Conservation (phyloP, 2,113 vertebrate species). For the Hucho hucho region DNA sequence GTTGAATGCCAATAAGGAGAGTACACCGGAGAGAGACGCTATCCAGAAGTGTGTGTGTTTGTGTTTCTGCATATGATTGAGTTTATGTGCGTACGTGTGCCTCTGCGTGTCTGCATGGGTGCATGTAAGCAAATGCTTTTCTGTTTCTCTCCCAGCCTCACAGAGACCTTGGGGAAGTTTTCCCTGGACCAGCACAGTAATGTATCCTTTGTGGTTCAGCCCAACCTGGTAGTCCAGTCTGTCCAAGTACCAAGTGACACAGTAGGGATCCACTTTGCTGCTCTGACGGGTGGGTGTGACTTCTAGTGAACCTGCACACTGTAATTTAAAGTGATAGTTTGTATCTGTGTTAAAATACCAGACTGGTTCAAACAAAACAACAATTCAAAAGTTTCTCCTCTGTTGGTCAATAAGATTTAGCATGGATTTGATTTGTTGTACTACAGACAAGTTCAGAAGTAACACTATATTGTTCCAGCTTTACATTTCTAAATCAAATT, state of each 20-base stretch:
- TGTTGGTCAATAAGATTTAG: too few relatives aligned
- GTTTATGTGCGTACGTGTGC: too few relatives aligned
- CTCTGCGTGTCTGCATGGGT: too few relatives aligned
- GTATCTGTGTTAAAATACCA: too few relatives aligned
- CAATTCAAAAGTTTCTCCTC: background rate
- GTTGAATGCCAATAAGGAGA: conserved; percentile 19
- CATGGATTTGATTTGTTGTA: background rate
- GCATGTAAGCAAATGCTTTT: too few relatives aligned
- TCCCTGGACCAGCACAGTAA: conserved; percentile 1
- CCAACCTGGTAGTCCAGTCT: conserved; percentile 41
- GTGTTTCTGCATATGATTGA: background rate
- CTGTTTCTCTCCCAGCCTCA: conserved; percentile 14
- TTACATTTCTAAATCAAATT: too few relatives aligned
- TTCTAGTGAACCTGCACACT: background rate
- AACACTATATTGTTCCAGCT: too few relatives aligned
- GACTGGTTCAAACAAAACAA: too few relatives aligned
- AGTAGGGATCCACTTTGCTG: conserved; percentile 38
- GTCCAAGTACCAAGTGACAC: too few relatives aligned
- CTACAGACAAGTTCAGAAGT: background rate
- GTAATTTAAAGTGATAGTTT: background rate
- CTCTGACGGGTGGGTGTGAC: conserved; percentile 14
- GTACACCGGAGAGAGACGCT: background rate
- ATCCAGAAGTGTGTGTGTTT: background rate
- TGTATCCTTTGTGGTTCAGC: conserved; percentile 37
- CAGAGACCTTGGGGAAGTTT: conserved; percentile 32